These are phyloP conservation scores for Drosophila oshimai DNA, from an alignment of 1,140 invertebrate genomes.

Conservation along the genomic window DNA sequence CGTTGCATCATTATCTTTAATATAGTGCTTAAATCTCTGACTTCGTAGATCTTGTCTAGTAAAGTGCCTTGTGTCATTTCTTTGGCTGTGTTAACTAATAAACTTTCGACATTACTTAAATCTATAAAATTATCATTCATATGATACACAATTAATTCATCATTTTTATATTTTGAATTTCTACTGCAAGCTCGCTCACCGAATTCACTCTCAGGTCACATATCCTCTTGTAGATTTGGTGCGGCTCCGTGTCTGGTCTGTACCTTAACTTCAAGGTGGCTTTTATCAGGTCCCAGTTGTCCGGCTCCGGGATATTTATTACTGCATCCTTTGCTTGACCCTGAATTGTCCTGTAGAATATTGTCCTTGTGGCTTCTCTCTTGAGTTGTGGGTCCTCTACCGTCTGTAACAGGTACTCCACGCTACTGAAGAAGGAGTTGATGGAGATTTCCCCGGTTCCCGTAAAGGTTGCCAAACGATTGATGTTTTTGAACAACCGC, in stretches of 20 bases:
- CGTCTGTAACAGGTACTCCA: neutral
- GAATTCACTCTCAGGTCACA: neutral
- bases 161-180: neutral
- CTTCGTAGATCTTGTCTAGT: neutral
- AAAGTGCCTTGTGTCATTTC: neutral
- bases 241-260: neutral
- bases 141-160: neutral
- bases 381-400: neutral
- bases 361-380: slow-evolving; percentile 3
- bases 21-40: neutral
- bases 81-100: neutral
- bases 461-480: neutral
- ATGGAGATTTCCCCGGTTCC: neutral
- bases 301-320: slow-evolving; percentile 4
- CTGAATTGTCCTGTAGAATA: slow-evolving; percentile 1
- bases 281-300: slow-evolving; percentile 8
- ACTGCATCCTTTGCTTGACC: slow-evolving; percentile 14
- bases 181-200: neutral
- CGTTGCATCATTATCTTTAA: neutral
- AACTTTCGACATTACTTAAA: neutral
- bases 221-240: neutral
- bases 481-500: neutral
- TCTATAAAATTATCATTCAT: neutral
- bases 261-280: neutral
- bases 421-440: neutral